A percentile compares a stretch with the other conserved stretches of the same genome.
Evolutionary conservation across 1,140 invertebrate species (phyloP).

Genomic region (Bombus turneri): DNA sequence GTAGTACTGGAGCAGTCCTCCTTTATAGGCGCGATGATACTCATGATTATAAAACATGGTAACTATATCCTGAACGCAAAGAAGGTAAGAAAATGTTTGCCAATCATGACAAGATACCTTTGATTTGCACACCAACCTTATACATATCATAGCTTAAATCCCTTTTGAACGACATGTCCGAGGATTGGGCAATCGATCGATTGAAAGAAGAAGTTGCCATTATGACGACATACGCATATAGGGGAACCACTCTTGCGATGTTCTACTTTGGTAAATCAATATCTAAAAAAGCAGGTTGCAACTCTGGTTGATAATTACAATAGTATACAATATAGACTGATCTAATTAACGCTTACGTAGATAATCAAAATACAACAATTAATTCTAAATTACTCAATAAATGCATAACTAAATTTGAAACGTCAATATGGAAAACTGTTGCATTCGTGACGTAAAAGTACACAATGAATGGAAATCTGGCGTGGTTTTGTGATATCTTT

Average conservation of each 20-base stretch:
- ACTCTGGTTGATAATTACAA: no score
- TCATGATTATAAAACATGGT: background rate
- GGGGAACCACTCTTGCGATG: background rate
- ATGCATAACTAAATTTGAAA: no score
- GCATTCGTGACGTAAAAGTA: no score
- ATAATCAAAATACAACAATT: no score
- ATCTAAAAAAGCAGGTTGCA: background rate
- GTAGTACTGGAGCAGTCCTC: background rate
- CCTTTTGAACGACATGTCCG: background rate
- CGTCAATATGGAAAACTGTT: no score
- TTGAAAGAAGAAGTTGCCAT: background rate
- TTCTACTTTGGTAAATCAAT: background rate
- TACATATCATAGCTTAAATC: background rate
- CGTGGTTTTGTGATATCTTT: no score
- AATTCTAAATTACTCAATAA: no score
- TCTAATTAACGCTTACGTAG: no score
- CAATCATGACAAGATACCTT: background rate
- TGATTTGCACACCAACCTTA: background rate
- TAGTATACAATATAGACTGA: no score
- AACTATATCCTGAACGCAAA: background rate
- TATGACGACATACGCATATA: background rate
- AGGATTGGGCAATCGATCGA: background rate
- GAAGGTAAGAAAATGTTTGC: background rate
- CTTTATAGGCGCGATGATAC: background rate
- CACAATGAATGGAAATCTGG: no score